Percentiles rank a stretch among this genome's conserved stretches.
Conservation (phyloP, 2,797 vertebrate genomes). For the Siniperca scherzeri region DNA sequence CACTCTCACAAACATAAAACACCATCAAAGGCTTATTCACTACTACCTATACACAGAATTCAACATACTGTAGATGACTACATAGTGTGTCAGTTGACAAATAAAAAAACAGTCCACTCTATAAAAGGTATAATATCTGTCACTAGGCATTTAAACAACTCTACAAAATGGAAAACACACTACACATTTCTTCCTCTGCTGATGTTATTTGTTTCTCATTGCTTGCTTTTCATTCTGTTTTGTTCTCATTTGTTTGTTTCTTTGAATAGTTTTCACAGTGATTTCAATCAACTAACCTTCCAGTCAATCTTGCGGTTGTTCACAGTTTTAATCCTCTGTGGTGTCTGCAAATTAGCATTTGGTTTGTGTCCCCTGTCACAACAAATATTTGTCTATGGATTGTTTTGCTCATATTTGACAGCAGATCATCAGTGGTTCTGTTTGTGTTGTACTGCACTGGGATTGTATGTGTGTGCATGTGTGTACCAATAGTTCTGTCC, state of each 20-base stretch:
- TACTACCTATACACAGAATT: not conserved
- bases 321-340: slow-evolving; percentile 67
- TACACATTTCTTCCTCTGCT: not conserved
- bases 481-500: slow-evolving; percentile 32
- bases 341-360: slow-evolving; percentile 72
- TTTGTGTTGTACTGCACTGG: slow-evolving; percentile 44
- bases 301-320: slow-evolving; percentile 65
- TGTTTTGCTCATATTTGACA: slow-evolving; percentile 78
- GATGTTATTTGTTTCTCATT: slow-evolving; percentile 16
- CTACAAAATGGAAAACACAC: not conserved
- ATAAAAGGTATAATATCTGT: not conserved
- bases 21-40: not conserved
- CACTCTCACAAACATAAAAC: not conserved
- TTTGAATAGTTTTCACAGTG: slow-evolving; percentile 36
- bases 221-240: slow-evolving; percentile 26
- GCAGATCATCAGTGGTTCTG: slow-evolving; percentile 62
- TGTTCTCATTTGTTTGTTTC: slow-evolving; percentile 60
- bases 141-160: not conserved
- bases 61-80: not conserved
- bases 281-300: slow-evolving; percentile 51
- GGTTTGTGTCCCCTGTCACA: slow-evolving; percentile 69
- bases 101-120: not conserved
- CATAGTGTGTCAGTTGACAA: too few relatives aligned
- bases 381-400: slow-evolving; percentile 76
- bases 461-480: slow-evolving; percentile 38